Percentiles rank a stretch among this genome's conserved stretches.
These are phyloP conservation scores for Rotaria macrura DNA, from an alignment of 2,888 invertebrate species.

Conservation along the genomic window DNA sequence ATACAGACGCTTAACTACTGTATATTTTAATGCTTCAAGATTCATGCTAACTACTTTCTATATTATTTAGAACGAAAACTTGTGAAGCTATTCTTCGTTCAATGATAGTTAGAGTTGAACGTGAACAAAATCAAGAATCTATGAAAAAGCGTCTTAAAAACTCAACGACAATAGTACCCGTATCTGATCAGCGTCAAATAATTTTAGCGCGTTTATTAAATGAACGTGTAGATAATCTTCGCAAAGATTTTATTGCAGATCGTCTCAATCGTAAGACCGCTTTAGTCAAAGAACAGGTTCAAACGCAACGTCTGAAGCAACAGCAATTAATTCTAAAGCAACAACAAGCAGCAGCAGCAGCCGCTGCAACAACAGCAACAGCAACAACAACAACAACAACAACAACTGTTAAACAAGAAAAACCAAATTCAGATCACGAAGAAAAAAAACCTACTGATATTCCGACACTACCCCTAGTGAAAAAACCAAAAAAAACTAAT, in stretches of 20 bases:
- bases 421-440: not conserved
- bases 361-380: not conserved
- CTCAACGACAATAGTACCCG: not conserved
- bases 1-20: too few species aligned
- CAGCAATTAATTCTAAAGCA: not conserved
- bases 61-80: not conserved
- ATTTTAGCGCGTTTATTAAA: not conserved
- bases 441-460: not conserved
- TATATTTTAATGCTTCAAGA: too few species aligned
- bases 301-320: not conserved
- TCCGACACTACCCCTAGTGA: not conserved
- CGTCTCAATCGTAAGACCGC: not conserved
- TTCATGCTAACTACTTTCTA: not conserved
- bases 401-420: not conserved
- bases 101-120: not conserved
- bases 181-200: not conserved
- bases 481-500: not conserved
- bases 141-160: not conserved
- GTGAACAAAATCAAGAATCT: conserved; percentile 4
- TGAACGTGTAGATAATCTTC: conserved; percentile 8
- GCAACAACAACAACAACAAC: not conserved
- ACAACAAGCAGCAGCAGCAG: not conserved
- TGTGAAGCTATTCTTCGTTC: conserved; percentile 4
- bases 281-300: not conserved
- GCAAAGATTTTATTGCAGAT: not conserved